These are phyloP conservation scores for Kryphioiulus occultus DNA, from an alignment of 2,888 invertebrate genomes.

Conservation along the genomic window DNA sequence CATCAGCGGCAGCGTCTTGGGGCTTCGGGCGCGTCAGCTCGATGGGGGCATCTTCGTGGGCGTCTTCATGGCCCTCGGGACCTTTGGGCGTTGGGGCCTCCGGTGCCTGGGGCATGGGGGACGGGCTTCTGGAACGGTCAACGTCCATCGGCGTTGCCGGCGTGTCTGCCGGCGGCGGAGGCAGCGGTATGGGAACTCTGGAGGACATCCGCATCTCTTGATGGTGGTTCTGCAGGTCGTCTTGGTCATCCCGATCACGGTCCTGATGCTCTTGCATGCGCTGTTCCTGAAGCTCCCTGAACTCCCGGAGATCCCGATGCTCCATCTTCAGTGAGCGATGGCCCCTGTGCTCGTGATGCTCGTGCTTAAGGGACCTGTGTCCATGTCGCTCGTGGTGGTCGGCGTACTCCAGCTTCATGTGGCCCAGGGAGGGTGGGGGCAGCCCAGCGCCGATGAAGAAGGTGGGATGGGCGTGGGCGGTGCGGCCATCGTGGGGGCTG, in stretches of 20 bases:
- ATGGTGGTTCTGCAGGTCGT: slow-evolving; percentile 56
- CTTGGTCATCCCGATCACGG: slow-evolving; percentile 68
- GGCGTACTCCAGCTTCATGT: slow-evolving; percentile 51
- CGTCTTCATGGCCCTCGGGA: neutral
- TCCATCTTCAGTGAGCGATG: neutral
- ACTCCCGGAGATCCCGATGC: neutral
- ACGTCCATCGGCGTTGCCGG: neutral
- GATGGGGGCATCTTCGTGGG: neutral
- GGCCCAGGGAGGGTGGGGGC: slow-evolving; percentile 48
- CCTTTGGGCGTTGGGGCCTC: too few relatives aligned
- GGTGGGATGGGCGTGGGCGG: slow-evolving; percentile 78
- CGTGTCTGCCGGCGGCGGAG: slow-evolving; percentile 52
- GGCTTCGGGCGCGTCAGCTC: neutral
- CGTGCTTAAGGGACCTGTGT: neutral
- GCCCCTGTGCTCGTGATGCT: neutral
- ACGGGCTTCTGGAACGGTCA: slow-evolving; percentile 41
- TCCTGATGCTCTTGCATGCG: slow-evolving; percentile 51
- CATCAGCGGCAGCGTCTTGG: neutral
- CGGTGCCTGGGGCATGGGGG: neutral
- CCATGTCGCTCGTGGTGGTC: neutral
- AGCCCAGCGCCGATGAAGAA: slow-evolving; percentile 60
- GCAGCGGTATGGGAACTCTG: slow-evolving; percentile 49
- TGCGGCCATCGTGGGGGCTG: slow-evolving; percentile 91
- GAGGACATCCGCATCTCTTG: slow-evolving; percentile 2
- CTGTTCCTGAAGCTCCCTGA: neutral